These are phyloP conservation scores for Lasioglossum villosulum DNA, from an alignment of 2,888 invertebrate species.

Conservation along the genomic window DNA sequence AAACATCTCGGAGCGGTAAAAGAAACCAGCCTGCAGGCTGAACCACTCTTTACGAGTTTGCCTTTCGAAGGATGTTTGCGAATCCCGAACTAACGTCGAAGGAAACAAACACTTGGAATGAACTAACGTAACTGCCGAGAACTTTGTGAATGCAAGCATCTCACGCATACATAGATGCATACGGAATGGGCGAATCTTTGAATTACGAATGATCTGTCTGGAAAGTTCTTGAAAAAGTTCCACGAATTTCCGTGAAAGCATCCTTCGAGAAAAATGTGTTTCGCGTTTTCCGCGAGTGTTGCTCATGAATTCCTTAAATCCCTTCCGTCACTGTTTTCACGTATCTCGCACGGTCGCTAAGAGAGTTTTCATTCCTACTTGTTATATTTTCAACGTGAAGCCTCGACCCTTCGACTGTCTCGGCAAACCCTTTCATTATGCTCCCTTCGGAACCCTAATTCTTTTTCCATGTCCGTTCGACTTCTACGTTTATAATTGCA, in stretches of 20 bases:
- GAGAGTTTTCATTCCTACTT: not conserved
- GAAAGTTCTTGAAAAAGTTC: constrained; percentile 39
- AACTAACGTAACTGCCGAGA: constrained; percentile 54
- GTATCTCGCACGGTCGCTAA: not conserved
- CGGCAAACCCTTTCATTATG: not conserved
- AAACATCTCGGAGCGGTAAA: constrained; percentile 8
- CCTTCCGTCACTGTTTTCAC: not conserved
- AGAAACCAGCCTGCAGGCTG: constrained; percentile 44
- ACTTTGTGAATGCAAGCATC: constrained; percentile 44
- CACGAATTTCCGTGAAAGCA: constrained; percentile 37
- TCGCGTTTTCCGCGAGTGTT: constrained; percentile 34
- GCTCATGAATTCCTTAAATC: constrained; percentile 32
- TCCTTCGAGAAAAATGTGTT: constrained; percentile 26
- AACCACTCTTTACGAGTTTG: constrained; percentile 47
- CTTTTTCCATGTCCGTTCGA: not conserved
- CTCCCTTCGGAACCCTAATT: not conserved
- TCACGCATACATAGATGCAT: constrained; percentile 42
- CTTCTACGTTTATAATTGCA: not conserved
- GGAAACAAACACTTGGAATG: constrained; percentile 69
- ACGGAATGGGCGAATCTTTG: constrained; percentile 44
- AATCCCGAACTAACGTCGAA: constrained; percentile 55
- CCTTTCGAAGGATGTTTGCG: constrained; percentile 59
- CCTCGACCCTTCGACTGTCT: not conserved
- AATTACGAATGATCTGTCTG: constrained; percentile 57
- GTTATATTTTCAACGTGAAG: not conserved